Base-by-base conservation (phyloP, 2,113 vertebrate species). In the Ictalurus furcatus region DNA sequence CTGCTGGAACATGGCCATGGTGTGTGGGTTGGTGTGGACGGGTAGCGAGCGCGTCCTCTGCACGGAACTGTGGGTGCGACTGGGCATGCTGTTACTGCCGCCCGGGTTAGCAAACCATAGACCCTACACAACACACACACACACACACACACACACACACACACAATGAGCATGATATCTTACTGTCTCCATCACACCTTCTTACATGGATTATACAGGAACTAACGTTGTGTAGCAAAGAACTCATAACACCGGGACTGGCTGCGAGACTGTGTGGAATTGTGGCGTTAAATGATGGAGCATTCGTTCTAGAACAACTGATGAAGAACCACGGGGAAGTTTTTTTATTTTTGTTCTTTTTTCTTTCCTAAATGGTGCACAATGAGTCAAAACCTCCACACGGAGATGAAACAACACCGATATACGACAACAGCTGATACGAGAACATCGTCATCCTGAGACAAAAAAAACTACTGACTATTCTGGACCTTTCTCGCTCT, bases 41-140 rank as follows among this genome's bases (percentile, higher is more conserved):
- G 98, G 98, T 92, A 99, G 96, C 0, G 98, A 99, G 90, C 98
- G 98, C 0, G 98, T 99, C 94, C 98, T 97, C 88, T 99, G 98
- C 85, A 99, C 98, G 0, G 98, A 98, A 95, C 98, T 99, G 97
- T 99, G 98, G 82, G 95, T 98, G 44, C 98, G 95, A 94, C 98
- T 99, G 63, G 98, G 98, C 97, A 99, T 98, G 93, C 98, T 99
- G 93, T 98, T 99, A 93, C 98, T 99, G 93, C 98, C 98, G 21
- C 98, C 97, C 0, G 98, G 98, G 94, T 99, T 99, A 90, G 98
- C 98, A 81, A 99, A 99, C 98, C 98, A 99, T 76, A 99, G 96
- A 93, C 97, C 99, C 98, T 99, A 92, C 0, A 80, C 21, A 76
- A 48, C 40, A 78, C 40, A 78, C 40, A 4, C 89, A 94, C 86